Evolutionary conservation across 2,888 invertebrate genomes (phyloP).

Genomic region (Lepetodrilus schrolli): DNA sequence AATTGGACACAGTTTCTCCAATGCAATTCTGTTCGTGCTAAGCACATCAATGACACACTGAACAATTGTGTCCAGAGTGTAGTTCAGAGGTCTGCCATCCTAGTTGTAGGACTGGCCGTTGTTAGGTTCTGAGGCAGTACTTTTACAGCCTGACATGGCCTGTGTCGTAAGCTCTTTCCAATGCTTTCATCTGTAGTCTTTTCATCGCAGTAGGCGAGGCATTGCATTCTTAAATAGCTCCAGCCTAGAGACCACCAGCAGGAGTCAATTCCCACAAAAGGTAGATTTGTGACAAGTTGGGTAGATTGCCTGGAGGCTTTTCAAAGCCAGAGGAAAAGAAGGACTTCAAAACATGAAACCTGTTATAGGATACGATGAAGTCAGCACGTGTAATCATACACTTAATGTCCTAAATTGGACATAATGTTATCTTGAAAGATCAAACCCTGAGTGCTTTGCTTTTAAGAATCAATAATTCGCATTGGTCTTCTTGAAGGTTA

Average conservation of each 20-base stretch:
- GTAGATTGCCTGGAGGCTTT: background rate
- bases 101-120: background rate
- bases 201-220: background rate
- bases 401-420: too few species aligned
- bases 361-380: too few species aligned
- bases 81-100: background rate
- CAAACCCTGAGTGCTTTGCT: too few species aligned
- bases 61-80: background rate
- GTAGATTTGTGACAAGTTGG: background rate
- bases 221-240: background rate
- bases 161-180: background rate
- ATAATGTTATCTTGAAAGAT: too few species aligned
- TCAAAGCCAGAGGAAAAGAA: background rate
- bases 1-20: background rate
- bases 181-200: background rate
- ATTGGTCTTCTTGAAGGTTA: too few species aligned
- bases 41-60: slow-evolving; percentile 6
- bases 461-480: too few species aligned
- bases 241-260: background rate
- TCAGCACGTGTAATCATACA: too few species aligned
- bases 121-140: background rate
- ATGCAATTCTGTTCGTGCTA: background rate
- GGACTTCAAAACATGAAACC: background rate
- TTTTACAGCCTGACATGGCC: background rate
- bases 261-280: background rate